Conservation (phyloP, 2,888 invertebrate genomes). For the Dermolepida albohirtum region DNA sequence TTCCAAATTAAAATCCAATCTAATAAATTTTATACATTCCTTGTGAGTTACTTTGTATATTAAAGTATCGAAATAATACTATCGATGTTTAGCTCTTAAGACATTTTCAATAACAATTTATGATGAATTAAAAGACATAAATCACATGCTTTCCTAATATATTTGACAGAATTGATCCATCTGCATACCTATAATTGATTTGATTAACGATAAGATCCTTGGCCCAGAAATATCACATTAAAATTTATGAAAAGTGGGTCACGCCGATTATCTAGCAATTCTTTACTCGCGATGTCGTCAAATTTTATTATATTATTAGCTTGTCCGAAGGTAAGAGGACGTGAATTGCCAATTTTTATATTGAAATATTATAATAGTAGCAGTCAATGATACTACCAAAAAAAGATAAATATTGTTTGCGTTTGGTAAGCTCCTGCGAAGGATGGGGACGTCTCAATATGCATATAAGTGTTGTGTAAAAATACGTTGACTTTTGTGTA, state of each 20-base stretch:
- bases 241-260: constrained; percentile 22
- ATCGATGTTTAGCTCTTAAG: too few relatives aligned
- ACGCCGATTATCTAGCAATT: constrained; percentile 17
- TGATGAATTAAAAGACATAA: background rate
- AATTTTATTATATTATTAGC: constrained; percentile 1
- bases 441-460: background rate
- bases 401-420: too few relatives aligned
- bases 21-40: too few relatives aligned
- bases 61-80: too few relatives aligned
- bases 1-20: too few relatives aligned
- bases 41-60: too few relatives aligned
- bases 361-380: too few relatives aligned
- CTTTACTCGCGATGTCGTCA: background rate
- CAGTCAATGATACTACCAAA: too few relatives aligned
- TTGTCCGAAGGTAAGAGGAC: background rate
- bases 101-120: too few relatives aligned
- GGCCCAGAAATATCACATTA: constrained; percentile 17
- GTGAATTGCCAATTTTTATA: too few relatives aligned
- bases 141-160: constrained; percentile 6
- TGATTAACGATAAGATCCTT: constrained; percentile 24
- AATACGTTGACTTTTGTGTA: too few relatives aligned
- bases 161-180: constrained; percentile 9
- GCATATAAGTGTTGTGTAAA: background rate
- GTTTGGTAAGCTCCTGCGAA: background rate
- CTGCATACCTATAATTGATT: constrained; percentile 5